These are phyloP conservation scores for Campoletis raptor DNA, from an alignment of 2,888 invertebrate species.

Conservation along the genomic window DNA sequence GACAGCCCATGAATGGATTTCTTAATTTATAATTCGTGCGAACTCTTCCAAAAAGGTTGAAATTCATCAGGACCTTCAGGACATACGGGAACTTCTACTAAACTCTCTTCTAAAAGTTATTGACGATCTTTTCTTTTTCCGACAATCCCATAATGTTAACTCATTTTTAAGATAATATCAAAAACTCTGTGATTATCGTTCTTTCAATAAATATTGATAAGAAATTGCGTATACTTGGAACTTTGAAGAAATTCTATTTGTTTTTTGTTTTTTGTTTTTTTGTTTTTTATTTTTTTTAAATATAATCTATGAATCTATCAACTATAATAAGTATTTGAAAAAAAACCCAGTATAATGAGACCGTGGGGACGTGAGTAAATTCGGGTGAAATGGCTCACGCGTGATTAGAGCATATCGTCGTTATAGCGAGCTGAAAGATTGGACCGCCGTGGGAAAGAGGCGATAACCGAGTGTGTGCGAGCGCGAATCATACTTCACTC, in stretches of 20 bases:
- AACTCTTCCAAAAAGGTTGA: background rate
- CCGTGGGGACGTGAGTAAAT: constrained; percentile 58
- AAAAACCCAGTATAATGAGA: constrained; percentile 53
- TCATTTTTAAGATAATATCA: background rate
- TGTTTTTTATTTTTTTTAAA: background rate
- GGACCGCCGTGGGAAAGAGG: constrained; percentile 73
- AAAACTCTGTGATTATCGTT: background rate
- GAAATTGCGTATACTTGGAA: background rate
- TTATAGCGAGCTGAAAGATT: constrained; percentile 67
- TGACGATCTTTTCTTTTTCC: background rate
- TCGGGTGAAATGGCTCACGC: constrained; percentile 58
- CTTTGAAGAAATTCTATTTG: background rate
- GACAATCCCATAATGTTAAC: background rate
- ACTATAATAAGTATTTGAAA: background rate
- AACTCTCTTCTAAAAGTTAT: background rate
- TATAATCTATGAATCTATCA: constrained; percentile 7
- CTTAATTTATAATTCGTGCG: background rate
- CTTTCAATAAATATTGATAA: background rate
- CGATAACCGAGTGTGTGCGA: constrained; percentile 70
- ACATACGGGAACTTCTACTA: background rate
- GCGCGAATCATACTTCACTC: constrained; percentile 49
- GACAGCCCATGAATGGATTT: background rate
- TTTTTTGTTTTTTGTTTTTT: background rate
- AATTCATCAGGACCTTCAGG: background rate
- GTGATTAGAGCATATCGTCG: constrained; percentile 65